Base-by-base conservation (phyloP, 37 sponge, comb jelly and placozoan species). In the Spongilla lacustris region DNA sequence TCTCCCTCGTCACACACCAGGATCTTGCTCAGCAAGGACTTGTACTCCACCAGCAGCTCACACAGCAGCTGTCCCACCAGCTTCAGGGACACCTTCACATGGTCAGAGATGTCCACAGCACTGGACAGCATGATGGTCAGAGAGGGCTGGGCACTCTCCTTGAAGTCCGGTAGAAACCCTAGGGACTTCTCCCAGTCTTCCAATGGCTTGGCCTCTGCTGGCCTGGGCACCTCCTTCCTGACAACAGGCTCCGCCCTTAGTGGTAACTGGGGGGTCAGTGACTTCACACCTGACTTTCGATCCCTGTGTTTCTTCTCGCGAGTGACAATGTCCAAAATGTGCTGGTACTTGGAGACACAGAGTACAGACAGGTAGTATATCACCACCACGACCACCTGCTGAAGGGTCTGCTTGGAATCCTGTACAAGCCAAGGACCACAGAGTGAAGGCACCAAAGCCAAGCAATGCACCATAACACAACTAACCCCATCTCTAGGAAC, bases 41-140 rank as follows among this genome's bases (percentile, higher is more conserved):
- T 92, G 71, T 84, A 35, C 8, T 85, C 81, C 21, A 76, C 50
- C 14, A 92, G 66, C 31, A 92, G 68, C 50, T 80, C 73, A 75
- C 92, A 92, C 31, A 92, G 81, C 22, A 71, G 88, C 13, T 81
- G 89, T 0, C 85, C 92, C 12, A 77, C 77, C 26, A 84, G 23
- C 46, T 74, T 36, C 71, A 92, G 70, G 68, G 89, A 68, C 28
- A 81, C 85, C 49, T 80, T 73, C 24, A 92, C 71, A 73, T 91
- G 91, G 71, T 91, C 91, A n/a, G 91, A 91, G 22, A 85, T 77
- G 50, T 91, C 91, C 19, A 85, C 12, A 11, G 91, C 78, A 28
- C 36, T 32, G 12, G 76, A 36, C 19, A 58, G 21, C 58, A 58
- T 58, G 58, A 58, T 58, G 58, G 58, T 58, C 58, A 58, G 58